phyloP scores from a whole-genome alignment of 2,888 invertebrate genomes.

The Amphipyra tragopoginis region DNA sequence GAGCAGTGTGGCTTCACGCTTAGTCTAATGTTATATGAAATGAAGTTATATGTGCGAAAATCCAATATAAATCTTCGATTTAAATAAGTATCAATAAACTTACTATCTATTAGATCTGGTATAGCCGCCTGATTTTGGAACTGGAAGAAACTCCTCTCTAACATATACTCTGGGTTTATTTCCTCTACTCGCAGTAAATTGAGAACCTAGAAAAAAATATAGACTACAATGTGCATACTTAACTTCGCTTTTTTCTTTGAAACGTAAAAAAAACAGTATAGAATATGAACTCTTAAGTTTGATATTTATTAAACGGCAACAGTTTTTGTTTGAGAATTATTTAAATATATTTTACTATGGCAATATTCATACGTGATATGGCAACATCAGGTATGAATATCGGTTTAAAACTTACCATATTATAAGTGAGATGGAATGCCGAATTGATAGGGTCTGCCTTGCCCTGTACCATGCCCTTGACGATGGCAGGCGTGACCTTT shows the following conservation, averaged over 20 bases:
- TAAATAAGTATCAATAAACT: conserved; percentile 69
- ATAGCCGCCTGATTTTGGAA: conserved; percentile 99
- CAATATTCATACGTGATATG: too few relatives aligned
- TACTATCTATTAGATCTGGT: conserved; percentile 96
- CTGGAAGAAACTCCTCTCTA: conserved; percentile 99
- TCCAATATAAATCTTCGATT: too few relatives aligned
- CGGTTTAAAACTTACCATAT: conserved; percentile 93
- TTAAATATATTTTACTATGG: too few relatives aligned
- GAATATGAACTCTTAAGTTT: too few relatives aligned
- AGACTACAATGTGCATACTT: too few relatives aligned
- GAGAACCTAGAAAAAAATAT: conserved; percentile 81
- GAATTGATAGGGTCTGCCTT: conserved; percentile 99
- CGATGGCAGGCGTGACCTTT: conserved; percentile 95
- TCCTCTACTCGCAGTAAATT: conserved; percentile 98
- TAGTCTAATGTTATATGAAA: background rate
- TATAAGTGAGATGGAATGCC: conserved; percentile 99
- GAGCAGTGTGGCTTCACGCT: too few relatives aligned
- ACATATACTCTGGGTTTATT: conserved; percentile 99
- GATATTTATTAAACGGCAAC: too few relatives aligned
- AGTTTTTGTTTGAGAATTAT: too few relatives aligned
- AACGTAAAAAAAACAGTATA: too few relatives aligned
- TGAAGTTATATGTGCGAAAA: background rate
- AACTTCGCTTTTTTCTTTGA: too few relatives aligned
- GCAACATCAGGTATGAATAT: too few relatives aligned
- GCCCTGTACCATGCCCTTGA: conserved; percentile 95